Conservation (phyloP, 2,113 vertebrate species). For the Bagarius yarrelli region DNA sequence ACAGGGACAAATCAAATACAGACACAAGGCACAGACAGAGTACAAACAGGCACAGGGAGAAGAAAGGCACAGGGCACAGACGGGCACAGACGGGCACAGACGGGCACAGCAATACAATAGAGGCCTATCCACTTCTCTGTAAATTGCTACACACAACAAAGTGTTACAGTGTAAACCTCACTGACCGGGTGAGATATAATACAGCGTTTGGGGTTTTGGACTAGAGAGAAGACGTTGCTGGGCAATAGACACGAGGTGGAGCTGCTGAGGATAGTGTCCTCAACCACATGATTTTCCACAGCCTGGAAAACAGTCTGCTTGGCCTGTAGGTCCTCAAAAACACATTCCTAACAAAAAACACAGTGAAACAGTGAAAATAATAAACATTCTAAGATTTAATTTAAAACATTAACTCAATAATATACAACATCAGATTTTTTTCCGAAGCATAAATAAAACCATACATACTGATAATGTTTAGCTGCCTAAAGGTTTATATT, state of each 20-base stretch:
- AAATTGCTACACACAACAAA: not conserved
- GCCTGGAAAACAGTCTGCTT: constrained; percentile 86
- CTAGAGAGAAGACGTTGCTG: constrained; percentile 80
- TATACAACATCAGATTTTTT: not conserved
- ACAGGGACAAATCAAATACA: too few relatives aligned
- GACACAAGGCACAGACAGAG: too few relatives aligned
- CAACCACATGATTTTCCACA: constrained; percentile 75
- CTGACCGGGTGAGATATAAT: constrained; percentile 93
- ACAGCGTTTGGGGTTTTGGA: constrained; percentile 82
- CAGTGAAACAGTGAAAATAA: constrained; percentile 13
- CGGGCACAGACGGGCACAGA: too few relatives aligned
- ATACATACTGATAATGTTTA: not conserved
- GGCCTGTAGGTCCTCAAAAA: constrained; percentile 85
- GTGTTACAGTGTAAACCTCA: constrained; percentile 44
- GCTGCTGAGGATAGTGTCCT: constrained; percentile 83
- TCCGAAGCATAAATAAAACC: not conserved
- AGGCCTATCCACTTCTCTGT: not conserved
- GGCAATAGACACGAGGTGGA: constrained; percentile 92
- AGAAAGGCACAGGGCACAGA: too few relatives aligned
- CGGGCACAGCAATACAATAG: too few relatives aligned
- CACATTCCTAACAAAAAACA: constrained; percentile 80
- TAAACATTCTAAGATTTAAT: not conserved
- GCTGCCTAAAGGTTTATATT: not conserved
- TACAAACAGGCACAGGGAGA: too few relatives aligned
- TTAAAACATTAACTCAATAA: not conserved